Percentiles rank a stretch among this genome's conserved stretches.
phyloP scores from a whole-genome alignment of 2,113 vertebrate species.

The Dasyprocta punctata region DNA sequence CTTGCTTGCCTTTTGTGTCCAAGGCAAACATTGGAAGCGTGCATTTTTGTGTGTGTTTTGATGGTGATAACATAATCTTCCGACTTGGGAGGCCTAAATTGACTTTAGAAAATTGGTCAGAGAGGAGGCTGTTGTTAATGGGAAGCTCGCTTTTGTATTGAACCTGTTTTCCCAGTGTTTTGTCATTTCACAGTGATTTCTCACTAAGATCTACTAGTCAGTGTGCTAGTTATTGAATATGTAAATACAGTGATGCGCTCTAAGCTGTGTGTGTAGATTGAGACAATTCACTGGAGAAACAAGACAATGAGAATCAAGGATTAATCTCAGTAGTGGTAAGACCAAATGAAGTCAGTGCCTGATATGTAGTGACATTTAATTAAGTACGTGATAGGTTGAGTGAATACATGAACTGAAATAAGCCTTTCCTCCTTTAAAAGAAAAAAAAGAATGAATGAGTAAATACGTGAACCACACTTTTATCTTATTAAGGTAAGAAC shows the following conservation, averaged over 20 bases:
- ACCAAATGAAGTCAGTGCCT: slow-evolving; percentile 1
- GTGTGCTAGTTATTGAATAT: background rate
- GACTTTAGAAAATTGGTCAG: background rate
- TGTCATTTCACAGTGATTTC: slow-evolving; percentile 3
- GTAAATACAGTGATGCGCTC: background rate
- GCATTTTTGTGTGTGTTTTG: background rate
- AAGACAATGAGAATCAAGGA: slow-evolving; percentile 9
- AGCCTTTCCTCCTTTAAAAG: background rate
- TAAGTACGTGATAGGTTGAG: background rate
- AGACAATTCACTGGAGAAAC: slow-evolving; percentile 2
- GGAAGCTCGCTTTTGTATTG: background rate
- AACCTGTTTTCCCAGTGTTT: background rate
- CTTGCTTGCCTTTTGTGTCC: slow-evolving; percentile 13
- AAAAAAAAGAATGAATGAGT: background rate
- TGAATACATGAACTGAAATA: background rate
- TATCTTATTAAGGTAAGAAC: background rate
- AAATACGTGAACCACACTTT: slow-evolving; percentile 12
- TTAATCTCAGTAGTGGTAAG: too few relatives aligned
- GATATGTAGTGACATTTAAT: background rate
- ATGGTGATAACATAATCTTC: background rate
- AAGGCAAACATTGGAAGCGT: background rate
- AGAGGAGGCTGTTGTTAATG: background rate
- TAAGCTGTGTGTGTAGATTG: background rate
- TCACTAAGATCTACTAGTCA: slow-evolving; percentile 1
- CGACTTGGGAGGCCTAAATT: background rate